Evolutionary conservation across 2,888 invertebrate species (phyloP).

Genomic region (Eulithis testata): DNA sequence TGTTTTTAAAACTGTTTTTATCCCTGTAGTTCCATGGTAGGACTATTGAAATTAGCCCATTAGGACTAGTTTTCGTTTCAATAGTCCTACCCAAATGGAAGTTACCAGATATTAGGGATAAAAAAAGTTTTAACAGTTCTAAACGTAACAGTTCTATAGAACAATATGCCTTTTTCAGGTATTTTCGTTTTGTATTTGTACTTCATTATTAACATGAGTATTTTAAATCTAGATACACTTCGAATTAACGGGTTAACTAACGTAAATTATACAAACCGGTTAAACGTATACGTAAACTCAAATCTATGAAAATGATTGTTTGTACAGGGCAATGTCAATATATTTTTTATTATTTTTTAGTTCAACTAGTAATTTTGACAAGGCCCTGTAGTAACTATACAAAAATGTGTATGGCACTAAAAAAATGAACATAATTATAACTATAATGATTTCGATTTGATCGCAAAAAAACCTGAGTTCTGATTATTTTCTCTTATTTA

Average conservation of each 20-base stretch:
- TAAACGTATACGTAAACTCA: slow-evolving; percentile 18
- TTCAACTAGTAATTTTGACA: neutral
- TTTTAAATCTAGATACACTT: slow-evolving; percentile 32
- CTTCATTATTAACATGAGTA: slow-evolving; percentile 42
- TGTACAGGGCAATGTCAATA: slow-evolving; percentile 5
- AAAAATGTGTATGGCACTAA: slow-evolving; percentile 33
- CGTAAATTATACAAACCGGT: slow-evolving; percentile 31
- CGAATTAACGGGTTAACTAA: slow-evolving; percentile 14
- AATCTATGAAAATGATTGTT: slow-evolving; percentile 1
- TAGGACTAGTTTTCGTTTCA: too few species aligned
- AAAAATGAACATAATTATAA: slow-evolving; percentile 19
- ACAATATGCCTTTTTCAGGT: too few species aligned
- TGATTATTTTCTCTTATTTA: neutral
- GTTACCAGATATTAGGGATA: too few species aligned
- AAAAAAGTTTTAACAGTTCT: too few species aligned
- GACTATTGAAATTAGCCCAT: too few species aligned
- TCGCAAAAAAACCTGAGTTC: neutral
- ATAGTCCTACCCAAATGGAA: too few species aligned
- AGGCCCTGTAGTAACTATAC: neutral
- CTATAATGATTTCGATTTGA: slow-evolving; percentile 14
- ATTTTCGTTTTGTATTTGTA: slow-evolving; percentile 37
- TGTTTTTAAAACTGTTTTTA: too few species aligned
- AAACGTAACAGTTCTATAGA: too few species aligned
- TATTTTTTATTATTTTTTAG: neutral
- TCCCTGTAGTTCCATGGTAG: too few species aligned